Conservation (phyloP, 1,140 invertebrate genomes). For the Eciton burchellii region DNA sequence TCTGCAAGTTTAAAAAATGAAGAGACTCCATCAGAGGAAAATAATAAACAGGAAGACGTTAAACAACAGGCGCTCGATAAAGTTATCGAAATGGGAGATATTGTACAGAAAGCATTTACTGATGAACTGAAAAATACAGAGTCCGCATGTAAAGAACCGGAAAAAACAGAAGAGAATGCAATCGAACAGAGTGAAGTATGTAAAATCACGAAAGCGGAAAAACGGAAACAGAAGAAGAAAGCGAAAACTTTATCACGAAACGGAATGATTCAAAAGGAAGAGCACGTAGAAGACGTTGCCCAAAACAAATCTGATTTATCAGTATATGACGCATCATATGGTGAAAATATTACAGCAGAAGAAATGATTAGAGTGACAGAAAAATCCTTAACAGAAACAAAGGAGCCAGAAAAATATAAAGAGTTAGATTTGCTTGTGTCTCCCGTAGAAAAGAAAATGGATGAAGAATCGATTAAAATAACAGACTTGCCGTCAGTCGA, state of each 20-base stretch:
- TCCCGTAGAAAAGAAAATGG: neutral
- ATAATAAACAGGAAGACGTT: neutral
- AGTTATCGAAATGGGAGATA: neutral
- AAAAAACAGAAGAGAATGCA: neutral
- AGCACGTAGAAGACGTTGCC: neutral
- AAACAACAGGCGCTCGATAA: neutral
- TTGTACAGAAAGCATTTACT: neutral
- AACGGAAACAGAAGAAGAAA: constrained; percentile 60
- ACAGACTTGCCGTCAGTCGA: neutral
- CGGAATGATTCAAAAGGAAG: constrained; percentile 18
- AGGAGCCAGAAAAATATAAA: neutral
- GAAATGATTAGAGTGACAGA: constrained; percentile 2
- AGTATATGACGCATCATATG: neutral
- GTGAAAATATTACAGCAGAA: neutral
- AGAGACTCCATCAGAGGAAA: neutral
- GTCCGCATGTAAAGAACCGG: neutral
- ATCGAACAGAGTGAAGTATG: constrained; percentile 7
- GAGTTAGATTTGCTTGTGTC: neutral
- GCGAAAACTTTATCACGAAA: neutral
- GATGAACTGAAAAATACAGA: neutral
- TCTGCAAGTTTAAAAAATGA: neutral
- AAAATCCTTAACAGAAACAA: neutral
- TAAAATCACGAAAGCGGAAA: constrained; percentile 48
- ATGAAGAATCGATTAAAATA: neutral
- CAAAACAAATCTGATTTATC: neutral